Percentiles rank a stretch among this genome's conserved stretches.
These are phyloP conservation scores for Drosophila vallismaia DNA, from an alignment of 2,888 invertebrate species.

Conservation along the genomic window DNA sequence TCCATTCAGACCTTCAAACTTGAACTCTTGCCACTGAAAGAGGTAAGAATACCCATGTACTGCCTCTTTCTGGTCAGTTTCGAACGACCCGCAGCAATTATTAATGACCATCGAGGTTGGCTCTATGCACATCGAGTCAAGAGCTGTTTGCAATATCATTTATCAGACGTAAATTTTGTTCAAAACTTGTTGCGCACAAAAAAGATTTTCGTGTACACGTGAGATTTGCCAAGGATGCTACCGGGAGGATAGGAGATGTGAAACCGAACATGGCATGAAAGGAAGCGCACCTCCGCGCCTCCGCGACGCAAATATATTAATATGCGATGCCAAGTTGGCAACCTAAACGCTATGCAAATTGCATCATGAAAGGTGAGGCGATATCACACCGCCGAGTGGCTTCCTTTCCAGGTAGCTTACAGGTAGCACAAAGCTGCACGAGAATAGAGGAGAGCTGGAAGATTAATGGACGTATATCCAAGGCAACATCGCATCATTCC, in stretches of 20 bases:
- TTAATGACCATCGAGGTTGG: constrained; percentile 71
- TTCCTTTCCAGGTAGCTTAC: constrained; percentile 47
- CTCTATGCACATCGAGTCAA: constrained; percentile 74
- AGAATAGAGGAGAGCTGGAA: constrained; percentile 20
- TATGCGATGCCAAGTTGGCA: constrained; percentile 61
- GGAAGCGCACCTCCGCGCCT: constrained; percentile 59
- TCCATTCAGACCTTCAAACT: background rate
- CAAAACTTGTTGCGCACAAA: constrained; percentile 82
- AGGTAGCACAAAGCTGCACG: constrained; percentile 73
- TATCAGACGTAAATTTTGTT: constrained; percentile 79
- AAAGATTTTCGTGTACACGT: constrained; percentile 82
- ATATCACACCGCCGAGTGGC: constrained; percentile 42
- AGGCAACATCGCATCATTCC: constrained; percentile 62
- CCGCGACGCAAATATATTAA: constrained; percentile 67
- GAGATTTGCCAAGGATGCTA: constrained; percentile 62
- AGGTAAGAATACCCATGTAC: constrained; percentile 11
- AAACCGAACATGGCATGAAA: constrained; percentile 74
- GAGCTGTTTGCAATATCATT: constrained; percentile 76
- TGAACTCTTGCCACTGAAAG: constrained; percentile 4
- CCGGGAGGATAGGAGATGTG: constrained; percentile 57
- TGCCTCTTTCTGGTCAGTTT: background rate
- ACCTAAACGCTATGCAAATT: constrained; percentile 77
- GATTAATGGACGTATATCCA: constrained; percentile 60
- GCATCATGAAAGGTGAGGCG: constrained; percentile 67
- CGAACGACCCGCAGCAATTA: constrained; percentile 62